Conservation (phyloP, 2,113 vertebrate genomes). For the Mesembrinibis cayennensis region DNA sequence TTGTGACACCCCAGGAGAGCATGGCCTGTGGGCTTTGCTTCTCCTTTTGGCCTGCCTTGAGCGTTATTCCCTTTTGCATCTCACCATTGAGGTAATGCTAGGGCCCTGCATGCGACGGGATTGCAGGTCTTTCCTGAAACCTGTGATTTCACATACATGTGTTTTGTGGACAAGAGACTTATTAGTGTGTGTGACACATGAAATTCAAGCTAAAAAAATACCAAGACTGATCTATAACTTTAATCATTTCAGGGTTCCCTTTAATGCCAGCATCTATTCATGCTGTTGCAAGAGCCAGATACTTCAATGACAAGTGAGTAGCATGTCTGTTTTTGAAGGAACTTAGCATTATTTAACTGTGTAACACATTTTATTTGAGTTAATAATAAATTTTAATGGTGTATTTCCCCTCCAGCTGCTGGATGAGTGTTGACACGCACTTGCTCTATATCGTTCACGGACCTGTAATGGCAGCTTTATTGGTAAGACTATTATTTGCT, state of each 20-base stretch:
- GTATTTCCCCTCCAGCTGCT: constrained; percentile 82
- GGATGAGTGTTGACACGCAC: constrained; percentile 96
- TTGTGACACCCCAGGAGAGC: background rate
- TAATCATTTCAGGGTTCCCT: constrained; percentile 85
- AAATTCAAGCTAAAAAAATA: background rate
- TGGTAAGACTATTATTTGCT: constrained; percentile 80
- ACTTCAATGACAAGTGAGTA: constrained; percentile 98
- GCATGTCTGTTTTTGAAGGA: constrained; percentile 31
- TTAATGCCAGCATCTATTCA: constrained; percentile 92
- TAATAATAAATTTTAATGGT: constrained; percentile 21
- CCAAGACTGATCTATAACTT: background rate
- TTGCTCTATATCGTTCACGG: constrained; percentile 96
- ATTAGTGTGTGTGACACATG: background rate
- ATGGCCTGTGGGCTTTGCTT: background rate
- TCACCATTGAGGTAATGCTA: background rate
- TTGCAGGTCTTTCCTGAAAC: background rate
- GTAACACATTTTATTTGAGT: background rate
- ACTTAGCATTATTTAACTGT: constrained; percentile 8
- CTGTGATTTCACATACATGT: background rate
- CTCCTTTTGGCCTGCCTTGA: background rate
- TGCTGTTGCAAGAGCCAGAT: constrained; percentile 89
- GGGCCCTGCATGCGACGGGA: no score
- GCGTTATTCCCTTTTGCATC: background rate
- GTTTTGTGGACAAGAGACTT: background rate
- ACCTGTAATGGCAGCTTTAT: constrained; percentile 91